These are phyloP conservation scores for Pseudochirops corinnae DNA, from an alignment of 2,797 vertebrate genomes.

Conservation along the genomic window DNA sequence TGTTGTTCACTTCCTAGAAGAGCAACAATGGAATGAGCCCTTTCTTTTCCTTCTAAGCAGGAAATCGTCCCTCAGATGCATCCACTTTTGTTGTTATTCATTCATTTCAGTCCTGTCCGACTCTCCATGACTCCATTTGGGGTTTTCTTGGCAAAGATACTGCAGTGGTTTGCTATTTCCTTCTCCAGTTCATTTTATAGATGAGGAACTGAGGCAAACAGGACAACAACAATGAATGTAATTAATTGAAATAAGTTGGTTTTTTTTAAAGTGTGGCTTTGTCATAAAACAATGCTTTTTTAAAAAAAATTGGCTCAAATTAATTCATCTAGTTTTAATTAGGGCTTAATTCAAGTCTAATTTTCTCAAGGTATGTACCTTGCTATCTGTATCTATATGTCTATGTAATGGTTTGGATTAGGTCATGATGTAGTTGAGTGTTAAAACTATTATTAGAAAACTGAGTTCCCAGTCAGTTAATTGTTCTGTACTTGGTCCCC, in stretches of 20 bases:
- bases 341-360: constrained; percentile 6
- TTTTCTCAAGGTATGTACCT: constrained; percentile 40
- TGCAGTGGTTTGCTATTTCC: not conserved
- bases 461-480: not conserved
- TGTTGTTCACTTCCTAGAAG: not conserved
- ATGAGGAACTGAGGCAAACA: not conserved
- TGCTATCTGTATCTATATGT: not conserved
- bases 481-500: not conserved
- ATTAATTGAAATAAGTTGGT: not conserved
- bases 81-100: not conserved
- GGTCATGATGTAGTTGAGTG: not conserved
- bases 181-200: not conserved
- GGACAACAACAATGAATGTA: not conserved
- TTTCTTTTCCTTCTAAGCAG: not conserved
- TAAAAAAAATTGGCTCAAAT: constrained; percentile 29
- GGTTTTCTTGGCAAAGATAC: not conserved
- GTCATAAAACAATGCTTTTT: constrained; percentile 1
- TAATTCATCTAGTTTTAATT: constrained; percentile 46
- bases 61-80: constrained; percentile 10
- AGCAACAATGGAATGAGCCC: not conserved
- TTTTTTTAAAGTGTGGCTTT: constrained; percentile 48
- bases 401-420: not conserved
- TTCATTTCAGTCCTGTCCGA: not conserved
- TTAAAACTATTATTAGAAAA: not conserved
- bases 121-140: not conserved